These are phyloP conservation scores for Neuroscelio doddi DNA, from an alignment of 2,888 invertebrate genomes.

Conservation along the genomic window DNA sequence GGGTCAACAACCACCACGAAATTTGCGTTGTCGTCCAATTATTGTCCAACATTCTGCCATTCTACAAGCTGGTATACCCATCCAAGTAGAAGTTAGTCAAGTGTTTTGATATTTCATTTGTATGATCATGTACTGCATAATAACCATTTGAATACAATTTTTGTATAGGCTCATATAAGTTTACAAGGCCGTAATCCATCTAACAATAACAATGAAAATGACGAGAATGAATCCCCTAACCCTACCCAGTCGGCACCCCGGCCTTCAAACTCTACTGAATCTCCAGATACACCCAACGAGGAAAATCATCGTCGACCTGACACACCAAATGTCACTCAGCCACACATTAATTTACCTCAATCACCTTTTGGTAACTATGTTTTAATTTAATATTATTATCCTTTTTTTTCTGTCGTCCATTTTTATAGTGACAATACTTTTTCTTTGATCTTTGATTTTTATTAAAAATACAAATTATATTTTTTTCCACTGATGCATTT, in stretches of 20 bases:
- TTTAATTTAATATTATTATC: no score
- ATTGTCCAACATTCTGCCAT: constrained; percentile 80
- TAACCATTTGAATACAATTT: not conserved
- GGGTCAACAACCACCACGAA: constrained; percentile 79
- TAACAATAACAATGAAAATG: constrained; percentile 54
- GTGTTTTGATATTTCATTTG: not conserved
- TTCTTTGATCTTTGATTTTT: no score
- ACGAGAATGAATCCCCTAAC: constrained; percentile 44
- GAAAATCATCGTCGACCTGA: constrained; percentile 49
- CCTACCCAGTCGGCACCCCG: constrained; percentile 49
- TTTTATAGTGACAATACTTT: no score
- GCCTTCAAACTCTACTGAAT: constrained; percentile 33
- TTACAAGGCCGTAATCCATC: constrained; percentile 56
- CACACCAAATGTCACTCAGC: constrained; percentile 37
- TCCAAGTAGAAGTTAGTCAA: constrained; percentile 75
- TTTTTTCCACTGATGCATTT: no score
- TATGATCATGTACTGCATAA: not conserved
- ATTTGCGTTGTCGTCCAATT: constrained; percentile 81
- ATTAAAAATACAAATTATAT: no score
- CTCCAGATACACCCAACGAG: constrained; percentile 30
- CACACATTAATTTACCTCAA: constrained; percentile 33
- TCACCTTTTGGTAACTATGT: constrained; percentile 32
- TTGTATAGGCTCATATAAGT: constrained; percentile 61
- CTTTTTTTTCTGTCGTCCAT: no score
- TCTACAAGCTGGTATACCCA: constrained; percentile 79